A percentile compares a stretch with the other conserved stretches of the same genome.
phyloP scores from a whole-genome alignment of 2,888 invertebrate genomes.

The Drosophila niveifrons region DNA sequence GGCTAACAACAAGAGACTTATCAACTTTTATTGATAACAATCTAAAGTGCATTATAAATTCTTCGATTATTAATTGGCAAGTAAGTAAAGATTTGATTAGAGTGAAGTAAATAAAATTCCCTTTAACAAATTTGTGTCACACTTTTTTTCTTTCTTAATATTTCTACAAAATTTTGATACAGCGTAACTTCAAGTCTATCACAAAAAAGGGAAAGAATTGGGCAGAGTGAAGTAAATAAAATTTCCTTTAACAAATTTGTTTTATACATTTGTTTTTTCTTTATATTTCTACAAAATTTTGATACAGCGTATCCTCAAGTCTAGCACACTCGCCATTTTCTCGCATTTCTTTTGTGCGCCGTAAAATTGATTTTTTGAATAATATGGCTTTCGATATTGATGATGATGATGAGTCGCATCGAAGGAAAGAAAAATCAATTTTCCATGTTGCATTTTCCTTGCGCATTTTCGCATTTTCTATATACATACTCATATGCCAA shows the following conservation, averaged over 20 bases:
- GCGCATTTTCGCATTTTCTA: conserved; percentile 9
- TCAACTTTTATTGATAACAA: conserved; percentile 20
- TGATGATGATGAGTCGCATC: conserved; percentile 8
- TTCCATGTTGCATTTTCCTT: conserved; percentile 27
- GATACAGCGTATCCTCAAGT: not conserved
- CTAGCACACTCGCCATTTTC: not conserved
- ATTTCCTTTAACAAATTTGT: no score
- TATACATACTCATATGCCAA: not conserved
- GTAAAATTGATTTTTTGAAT: conserved; percentile 23
- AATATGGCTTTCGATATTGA: conserved; percentile 18
- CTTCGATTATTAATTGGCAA: no score
- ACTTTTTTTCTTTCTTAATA: no score
- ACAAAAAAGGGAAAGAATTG: not conserved
- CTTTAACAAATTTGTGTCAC: no score
- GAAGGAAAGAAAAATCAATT: conserved; percentile 28
- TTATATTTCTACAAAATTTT: no score
- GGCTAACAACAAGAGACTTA: conserved; percentile 1
- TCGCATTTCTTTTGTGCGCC: not conserved
- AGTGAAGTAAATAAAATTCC: no score
- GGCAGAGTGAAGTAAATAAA: no score
- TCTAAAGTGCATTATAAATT: not conserved
- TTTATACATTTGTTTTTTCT: no score
- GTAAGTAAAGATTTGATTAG: no score
- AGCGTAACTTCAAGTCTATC: not conserved
- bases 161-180: no score